These are phyloP conservation scores for Oscheius myriophilus DNA, from an alignment of 2,888 invertebrate species.

Conservation along the genomic window DNA sequence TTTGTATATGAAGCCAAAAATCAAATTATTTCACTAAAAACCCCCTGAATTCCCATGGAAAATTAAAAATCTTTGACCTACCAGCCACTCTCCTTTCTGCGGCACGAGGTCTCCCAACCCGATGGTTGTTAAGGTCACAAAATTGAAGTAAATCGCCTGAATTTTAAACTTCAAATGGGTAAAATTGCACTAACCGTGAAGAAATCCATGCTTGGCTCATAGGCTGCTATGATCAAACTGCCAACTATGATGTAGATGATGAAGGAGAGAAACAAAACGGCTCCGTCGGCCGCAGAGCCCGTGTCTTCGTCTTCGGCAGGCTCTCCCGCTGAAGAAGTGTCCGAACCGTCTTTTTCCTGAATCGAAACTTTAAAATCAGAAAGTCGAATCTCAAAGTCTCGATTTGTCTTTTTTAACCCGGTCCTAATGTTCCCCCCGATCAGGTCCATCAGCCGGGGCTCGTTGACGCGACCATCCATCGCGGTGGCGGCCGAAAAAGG, in stretches of 20 bases:
- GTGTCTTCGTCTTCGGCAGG: slow-evolving; percentile 22
- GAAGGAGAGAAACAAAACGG: slow-evolving; percentile 61
- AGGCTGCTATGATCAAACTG: slow-evolving; percentile 60
- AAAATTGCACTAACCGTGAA: slow-evolving; percentile 40
- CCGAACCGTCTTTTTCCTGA: slow-evolving; percentile 14
- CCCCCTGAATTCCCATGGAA: no score
- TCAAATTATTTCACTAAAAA: no score
- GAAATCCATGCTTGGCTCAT: slow-evolving; percentile 66
- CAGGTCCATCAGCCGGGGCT: no score
- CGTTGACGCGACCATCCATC: no score
- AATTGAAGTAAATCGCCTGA: slow-evolving; percentile 68
- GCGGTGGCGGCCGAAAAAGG: no score
- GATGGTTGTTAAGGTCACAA: slow-evolving; percentile 66
- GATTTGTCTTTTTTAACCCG: no score
- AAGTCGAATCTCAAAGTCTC: no score
- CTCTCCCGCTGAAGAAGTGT: slow-evolving; percentile 2
- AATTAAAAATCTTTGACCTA: slow-evolving; percentile 20
- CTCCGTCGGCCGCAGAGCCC: slow-evolving; percentile 38
- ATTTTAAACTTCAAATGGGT: not conserved
- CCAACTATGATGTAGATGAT: slow-evolving; percentile 64
- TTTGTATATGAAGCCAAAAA: not conserved
- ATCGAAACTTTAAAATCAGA: not conserved
- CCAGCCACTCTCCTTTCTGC: slow-evolving; percentile 52
- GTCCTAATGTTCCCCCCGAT: no score
- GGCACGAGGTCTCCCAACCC: slow-evolving; percentile 68